Percentiles rank a stretch among this genome's conserved stretches.
phyloP scores from a whole-genome alignment of 2,797 vertebrate species.

The Pseudomugil tenellus region DNA sequence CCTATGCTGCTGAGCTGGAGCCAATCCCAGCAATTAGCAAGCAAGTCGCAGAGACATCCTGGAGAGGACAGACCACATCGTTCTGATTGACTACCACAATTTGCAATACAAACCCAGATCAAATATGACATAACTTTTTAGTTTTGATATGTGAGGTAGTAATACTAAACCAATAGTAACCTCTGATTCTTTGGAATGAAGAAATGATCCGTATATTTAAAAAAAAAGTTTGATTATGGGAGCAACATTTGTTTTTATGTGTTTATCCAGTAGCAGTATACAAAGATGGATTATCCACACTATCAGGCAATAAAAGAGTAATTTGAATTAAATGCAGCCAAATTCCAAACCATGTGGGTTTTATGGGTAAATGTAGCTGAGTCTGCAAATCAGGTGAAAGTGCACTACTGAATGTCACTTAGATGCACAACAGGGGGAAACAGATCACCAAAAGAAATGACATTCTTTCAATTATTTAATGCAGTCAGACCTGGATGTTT shows the following conservation, averaged over 20 bases:
- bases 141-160: background rate
- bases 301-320: background rate
- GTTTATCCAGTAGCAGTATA: background rate
- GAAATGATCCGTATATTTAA: background rate
- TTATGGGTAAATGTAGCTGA: background rate
- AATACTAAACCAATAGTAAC: background rate
- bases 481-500: background rate
- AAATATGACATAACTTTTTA: background rate
- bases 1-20: no score
- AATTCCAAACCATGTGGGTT: background rate
- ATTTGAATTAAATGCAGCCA: background rate
- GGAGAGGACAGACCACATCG: no score
- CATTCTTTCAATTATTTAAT: background rate
- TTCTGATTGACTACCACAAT: background rate
- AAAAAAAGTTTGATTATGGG: background rate
- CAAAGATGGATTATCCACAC: background rate
- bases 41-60: no score
- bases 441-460: background rate
- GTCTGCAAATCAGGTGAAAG: background rate
- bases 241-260: background rate
- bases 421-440: background rate
- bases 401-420: background rate
- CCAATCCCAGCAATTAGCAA: no score
- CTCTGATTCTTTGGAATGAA: background rate
- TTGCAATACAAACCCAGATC: background rate